These are phyloP conservation scores for Drosophila oshimai DNA, from an alignment of 1,140 invertebrate species.

Conservation along the genomic window DNA sequence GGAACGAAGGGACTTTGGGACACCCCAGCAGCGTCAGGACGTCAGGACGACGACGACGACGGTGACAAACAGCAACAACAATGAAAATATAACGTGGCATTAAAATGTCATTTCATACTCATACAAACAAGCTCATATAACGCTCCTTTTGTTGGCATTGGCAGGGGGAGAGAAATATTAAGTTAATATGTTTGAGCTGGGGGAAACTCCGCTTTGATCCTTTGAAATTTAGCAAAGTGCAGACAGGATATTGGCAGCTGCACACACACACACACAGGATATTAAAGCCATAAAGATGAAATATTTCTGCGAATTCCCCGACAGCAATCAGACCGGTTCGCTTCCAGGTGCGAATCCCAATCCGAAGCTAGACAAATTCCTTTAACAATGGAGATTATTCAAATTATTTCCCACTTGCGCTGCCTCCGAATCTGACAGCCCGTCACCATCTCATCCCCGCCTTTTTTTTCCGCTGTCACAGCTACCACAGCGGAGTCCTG, in stretches of 20 bases:
- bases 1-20: too few species aligned
- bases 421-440: conserved; percentile 32
- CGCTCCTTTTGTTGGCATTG: conserved; percentile 12
- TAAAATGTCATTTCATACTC: conserved; percentile 71
- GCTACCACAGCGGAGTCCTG: neutral
- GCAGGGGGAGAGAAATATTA: conserved; percentile 33
- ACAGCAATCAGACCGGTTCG: conserved; percentile 9
- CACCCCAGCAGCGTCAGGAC: too few species aligned
- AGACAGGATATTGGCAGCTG: conserved; percentile 55
- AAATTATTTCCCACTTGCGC: conserved; percentile 40
- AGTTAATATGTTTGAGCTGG: conserved; percentile 52
- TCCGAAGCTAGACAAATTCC: conserved; percentile 45
- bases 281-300: conserved; percentile 60
- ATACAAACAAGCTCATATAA: conserved; percentile 57
- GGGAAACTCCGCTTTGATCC: conserved; percentile 24
- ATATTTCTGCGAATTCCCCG: conserved; percentile 20
- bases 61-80: conserved; percentile 56
- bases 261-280: conserved; percentile 40
- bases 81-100: conserved; percentile 74
- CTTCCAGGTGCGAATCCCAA: conserved; percentile 14
- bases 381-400: conserved; percentile 37
- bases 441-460: too few species aligned
- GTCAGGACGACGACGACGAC: conserved; percentile 2
- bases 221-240: conserved; percentile 50
- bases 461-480: too few species aligned